Conservation (phyloP, 2,797 vertebrate genomes). For the Argya squamiceps region DNA sequence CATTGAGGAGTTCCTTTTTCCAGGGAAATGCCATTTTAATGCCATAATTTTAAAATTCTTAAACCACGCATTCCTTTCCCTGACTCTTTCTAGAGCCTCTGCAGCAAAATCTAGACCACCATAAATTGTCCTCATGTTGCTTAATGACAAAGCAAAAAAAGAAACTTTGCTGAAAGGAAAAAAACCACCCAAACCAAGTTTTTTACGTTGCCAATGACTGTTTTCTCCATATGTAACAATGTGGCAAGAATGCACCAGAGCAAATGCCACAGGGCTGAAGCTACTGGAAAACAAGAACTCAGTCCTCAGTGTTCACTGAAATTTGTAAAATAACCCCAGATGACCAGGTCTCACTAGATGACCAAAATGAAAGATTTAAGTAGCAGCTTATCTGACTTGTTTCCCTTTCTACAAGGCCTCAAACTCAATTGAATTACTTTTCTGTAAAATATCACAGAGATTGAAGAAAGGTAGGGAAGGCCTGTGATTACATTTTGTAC, state of each 20-base stretch:
- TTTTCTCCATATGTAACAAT: neutral
- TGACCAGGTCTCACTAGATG: neutral
- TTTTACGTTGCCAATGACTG: neutral
- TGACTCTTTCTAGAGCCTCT: neutral
- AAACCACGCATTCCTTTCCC: neutral
- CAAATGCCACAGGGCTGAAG: neutral
- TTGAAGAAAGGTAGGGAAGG: neutral
- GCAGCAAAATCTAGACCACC: neutral
- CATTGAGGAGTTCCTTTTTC: neutral
- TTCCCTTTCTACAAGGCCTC: neutral
- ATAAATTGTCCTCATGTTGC: rapidly evolving
- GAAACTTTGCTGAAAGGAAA: neutral
- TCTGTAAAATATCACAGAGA: neutral
- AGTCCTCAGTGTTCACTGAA: neutral
- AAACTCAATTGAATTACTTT: neutral
- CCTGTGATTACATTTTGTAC: neutral
- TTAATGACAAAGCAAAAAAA: neutral
- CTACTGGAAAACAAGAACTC: neutral
- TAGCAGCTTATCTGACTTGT: neutral
- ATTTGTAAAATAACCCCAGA: neutral
- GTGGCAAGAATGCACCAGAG: neutral
- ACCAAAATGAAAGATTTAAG: neutral
- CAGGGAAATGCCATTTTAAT: no score
- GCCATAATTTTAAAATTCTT: neutral
- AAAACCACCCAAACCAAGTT: neutral